Evolutionary conservation across 2,113 vertebrate genomes (phyloP).

Genomic region (Sylvilagus bachmani): DNA sequence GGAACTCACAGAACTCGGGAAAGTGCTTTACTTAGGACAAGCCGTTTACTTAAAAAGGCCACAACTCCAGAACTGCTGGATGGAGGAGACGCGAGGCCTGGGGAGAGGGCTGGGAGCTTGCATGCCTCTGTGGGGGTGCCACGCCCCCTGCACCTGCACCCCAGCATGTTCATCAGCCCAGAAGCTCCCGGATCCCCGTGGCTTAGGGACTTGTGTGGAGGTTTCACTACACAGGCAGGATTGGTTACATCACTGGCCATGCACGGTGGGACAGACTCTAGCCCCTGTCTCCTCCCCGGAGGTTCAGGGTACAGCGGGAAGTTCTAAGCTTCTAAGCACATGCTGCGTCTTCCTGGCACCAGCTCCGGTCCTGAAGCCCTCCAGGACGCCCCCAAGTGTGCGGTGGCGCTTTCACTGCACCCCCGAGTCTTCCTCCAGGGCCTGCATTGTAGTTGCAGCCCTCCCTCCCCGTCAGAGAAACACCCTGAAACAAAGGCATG

Average conservation of each 20-base stretch:
- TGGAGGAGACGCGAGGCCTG: too few relatives aligned
- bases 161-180: neutral
- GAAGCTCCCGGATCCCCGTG: neutral
- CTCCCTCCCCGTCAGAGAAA: neutral
- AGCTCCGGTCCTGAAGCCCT: neutral
- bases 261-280: neutral
- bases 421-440: neutral
- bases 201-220: neutral
- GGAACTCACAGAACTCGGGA: neutral
- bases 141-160: neutral
- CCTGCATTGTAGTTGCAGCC: accelerated
- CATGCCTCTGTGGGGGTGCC: too few relatives aligned
- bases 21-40: neutral
- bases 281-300: neutral
- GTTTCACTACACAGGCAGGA: too few relatives aligned
- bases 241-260: neutral
- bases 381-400: neutral
- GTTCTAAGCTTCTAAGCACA: neutral
- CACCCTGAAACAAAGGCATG: neutral
- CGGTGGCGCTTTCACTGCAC: neutral
- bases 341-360: neutral
- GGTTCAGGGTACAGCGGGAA: neutral
- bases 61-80: neutral
- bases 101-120: neutral
- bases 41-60: neutral